Evolutionary conservation across 2,113 vertebrate species (phyloP).

Genomic region (Ochotona princeps): DNA sequence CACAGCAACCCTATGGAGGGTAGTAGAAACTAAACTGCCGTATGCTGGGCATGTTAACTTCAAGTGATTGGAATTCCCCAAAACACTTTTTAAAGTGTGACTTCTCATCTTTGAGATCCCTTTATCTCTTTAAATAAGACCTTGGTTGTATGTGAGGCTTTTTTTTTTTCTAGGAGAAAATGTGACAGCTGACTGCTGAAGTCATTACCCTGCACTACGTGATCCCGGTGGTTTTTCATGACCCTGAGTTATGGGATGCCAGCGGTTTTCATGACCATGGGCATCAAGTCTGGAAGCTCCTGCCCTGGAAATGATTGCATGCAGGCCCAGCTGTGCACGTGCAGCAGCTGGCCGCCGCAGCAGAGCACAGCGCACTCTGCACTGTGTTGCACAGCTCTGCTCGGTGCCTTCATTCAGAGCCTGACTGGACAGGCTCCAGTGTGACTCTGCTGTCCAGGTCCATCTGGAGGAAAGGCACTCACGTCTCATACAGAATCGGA

Average conservation of each 20-base stretch:
- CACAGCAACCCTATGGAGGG: not conserved
- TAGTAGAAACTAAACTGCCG: not conserved
- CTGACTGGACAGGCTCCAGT: rapidly evolving
- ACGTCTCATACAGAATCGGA: not conserved
- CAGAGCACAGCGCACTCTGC: not conserved
- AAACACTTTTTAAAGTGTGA: not conserved
- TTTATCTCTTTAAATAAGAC: not conserved
- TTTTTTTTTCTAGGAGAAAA: not conserved
- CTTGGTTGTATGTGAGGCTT: rapidly evolving
- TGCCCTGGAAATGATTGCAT: not conserved
- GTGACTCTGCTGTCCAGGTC: not conserved
- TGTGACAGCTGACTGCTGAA: rapidly evolving
- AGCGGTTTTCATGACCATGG: not conserved
- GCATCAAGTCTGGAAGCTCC: not conserved
- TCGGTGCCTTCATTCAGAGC: not conserved
- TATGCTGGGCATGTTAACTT: not conserved
- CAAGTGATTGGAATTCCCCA: not conserved
- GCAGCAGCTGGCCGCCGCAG: not conserved
- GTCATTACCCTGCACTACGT: too few species aligned
- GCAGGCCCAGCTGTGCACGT: rapidly evolving
- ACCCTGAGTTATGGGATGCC: not conserved
- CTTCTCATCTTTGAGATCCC: not conserved
- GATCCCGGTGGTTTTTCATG: not conserved
- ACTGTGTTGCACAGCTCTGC: rapidly evolving
- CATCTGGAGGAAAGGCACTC: not conserved